Conservation (phyloP, 2,113 vertebrate species). For the Oncorhynchus gorbuscha region DNA sequence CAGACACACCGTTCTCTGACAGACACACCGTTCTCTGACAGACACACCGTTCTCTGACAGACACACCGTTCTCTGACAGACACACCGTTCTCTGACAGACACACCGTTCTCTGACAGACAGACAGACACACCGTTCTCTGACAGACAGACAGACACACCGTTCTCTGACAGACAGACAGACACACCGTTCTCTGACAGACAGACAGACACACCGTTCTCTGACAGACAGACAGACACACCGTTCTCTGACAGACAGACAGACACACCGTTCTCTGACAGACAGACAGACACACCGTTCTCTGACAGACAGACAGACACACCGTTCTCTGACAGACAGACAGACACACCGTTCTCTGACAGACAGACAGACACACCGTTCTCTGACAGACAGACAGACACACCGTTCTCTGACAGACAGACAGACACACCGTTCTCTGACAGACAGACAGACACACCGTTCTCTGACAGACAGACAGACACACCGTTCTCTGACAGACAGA, state of each 20-base stretch:
- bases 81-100: too few species aligned
- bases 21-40: too few species aligned
- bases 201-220: conserved; percentile 15
- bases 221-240: neutral
- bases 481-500: neutral
- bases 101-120: neutral
- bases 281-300: neutral
- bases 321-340: neutral
- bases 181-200: neutral
- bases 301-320: too few species aligned
- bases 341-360: neutral
- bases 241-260: neutral
- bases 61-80: conserved; percentile 21
- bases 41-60: too few species aligned
- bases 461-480: too few species aligned
- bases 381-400: neutral
- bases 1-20: too few species aligned
- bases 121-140: conserved; percentile 16
- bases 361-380: conserved; percentile 21
- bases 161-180: too few species aligned
- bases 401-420: neutral
- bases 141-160: neutral
- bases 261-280: neutral
- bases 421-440: conserved; percentile 9
- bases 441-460: neutral